Evolutionary conservation across 1,140 invertebrate genomes (phyloP).

Genomic region (Alviniconcha marisindica): DNA sequence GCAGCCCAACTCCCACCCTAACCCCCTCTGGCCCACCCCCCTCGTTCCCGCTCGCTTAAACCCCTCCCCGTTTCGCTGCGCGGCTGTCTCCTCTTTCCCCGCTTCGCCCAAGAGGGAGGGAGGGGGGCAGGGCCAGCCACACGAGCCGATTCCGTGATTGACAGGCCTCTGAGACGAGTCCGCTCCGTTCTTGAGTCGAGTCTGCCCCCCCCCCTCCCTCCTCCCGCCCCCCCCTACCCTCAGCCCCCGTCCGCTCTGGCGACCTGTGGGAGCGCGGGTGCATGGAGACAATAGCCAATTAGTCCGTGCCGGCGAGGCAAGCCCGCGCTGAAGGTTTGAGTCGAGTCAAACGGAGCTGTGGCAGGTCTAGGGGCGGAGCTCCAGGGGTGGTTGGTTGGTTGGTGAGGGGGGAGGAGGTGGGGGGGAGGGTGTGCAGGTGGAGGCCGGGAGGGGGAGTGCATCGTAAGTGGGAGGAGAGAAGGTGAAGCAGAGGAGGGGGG

Average conservation of each 20-base stretch:
- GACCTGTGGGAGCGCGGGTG: not conserved
- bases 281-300: conserved; percentile 31
- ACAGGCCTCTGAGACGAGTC: too few relatives aligned
- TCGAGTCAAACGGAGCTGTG: not conserved
- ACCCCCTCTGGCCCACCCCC: not conserved
- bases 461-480: not conserved
- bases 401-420: not conserved
- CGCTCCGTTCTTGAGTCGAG: too few relatives aligned
- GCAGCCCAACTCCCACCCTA: too few relatives aligned
- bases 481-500: not conserved
- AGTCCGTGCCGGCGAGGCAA: not conserved
- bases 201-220: too few relatives aligned
- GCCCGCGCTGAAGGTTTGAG: not conserved
- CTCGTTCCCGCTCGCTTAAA: not conserved
- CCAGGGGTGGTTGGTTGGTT: too few relatives aligned
- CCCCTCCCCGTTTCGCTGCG: not conserved
- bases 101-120: not conserved
- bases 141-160: not conserved
- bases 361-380: conserved; percentile 3
- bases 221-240: not conserved
- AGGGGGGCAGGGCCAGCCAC: not conserved
- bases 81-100: not conserved
- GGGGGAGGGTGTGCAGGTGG: not conserved
- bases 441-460: too few relatives aligned
- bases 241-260: too few relatives aligned